Percentiles rank a stretch among this genome's conserved stretches.
Conservation (phyloP, 2,888 invertebrate species). For the Alloplasta piceator region DNA sequence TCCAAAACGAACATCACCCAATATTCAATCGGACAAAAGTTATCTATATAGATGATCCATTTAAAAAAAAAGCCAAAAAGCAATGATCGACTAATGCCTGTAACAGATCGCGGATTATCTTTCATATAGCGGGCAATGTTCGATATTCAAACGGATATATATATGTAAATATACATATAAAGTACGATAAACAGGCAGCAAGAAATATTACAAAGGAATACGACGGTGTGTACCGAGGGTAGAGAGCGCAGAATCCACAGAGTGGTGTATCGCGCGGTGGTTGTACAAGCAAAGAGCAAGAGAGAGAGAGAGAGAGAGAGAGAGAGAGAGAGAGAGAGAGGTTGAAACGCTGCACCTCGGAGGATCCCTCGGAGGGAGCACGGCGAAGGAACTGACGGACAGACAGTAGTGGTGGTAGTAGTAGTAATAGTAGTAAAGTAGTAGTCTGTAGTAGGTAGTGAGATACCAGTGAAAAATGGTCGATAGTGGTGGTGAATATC, state of each 20-base stretch:
- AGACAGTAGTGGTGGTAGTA: constrained; percentile 57
- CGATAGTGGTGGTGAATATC: constrained; percentile 22
- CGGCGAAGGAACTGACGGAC: constrained; percentile 68
- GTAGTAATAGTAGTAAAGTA: constrained; percentile 67
- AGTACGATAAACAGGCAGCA: constrained; percentile 30
- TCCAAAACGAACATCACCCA: no score
- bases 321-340: constrained; percentile 45
- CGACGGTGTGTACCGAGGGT: not conserved
- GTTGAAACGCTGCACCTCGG: constrained; percentile 68
- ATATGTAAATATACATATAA: constrained; percentile 13
- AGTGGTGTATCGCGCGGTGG: constrained; percentile 47
- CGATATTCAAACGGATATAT: constrained; percentile 1
- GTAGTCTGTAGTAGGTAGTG: constrained; percentile 70
- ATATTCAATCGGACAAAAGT: no score
- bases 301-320: constrained; percentile 18
- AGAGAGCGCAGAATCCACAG: constrained; percentile 32
- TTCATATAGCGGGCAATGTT: no score
- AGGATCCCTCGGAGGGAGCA: constrained; percentile 59
- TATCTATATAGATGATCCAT: no score
- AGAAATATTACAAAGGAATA: constrained; percentile 55
- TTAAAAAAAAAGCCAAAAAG: no score
- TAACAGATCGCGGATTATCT: no score
- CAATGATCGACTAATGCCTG: no score
- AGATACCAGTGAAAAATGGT: no score
- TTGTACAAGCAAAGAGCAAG: constrained; percentile 35